These are phyloP conservation scores for Fragum whitleyi DNA, from an alignment of 2,888 invertebrate species.

Conservation along the genomic window DNA sequence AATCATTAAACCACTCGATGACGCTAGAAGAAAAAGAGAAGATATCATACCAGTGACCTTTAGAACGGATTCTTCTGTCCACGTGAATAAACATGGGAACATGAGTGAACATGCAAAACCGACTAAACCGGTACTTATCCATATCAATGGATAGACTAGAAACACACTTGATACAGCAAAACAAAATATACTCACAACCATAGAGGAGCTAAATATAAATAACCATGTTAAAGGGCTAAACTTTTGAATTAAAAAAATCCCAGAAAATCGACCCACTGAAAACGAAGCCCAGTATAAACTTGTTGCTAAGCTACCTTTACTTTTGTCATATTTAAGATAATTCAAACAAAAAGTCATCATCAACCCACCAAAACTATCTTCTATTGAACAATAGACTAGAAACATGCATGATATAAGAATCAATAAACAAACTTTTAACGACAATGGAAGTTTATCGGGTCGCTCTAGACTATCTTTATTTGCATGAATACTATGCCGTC, in stretches of 20 bases:
- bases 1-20: slow-evolving; percentile 59
- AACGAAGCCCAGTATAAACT: slow-evolving; percentile 55
- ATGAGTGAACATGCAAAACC: slow-evolving; percentile 69
- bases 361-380: slow-evolving; percentile 56
- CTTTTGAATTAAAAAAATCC: slow-evolving; percentile 74
- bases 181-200: slow-evolving; percentile 60
- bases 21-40: slow-evolving; percentile 62
- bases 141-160: slow-evolving; percentile 47
- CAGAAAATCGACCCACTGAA: slow-evolving; percentile 54
- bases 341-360: slow-evolving; percentile 56
- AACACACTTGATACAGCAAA: slow-evolving; percentile 58
- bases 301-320: slow-evolving; percentile 47
- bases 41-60: slow-evolving; percentile 66
- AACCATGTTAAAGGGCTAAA: slow-evolving; percentile 83
- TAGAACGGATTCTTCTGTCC: slow-evolving; percentile 69
- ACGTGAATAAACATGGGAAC: slow-evolving; percentile 68
- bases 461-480: slow-evolving; percentile 52
- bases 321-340: slow-evolving; percentile 53
- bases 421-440: slow-evolving; percentile 51
- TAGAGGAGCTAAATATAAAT: slow-evolving; percentile 69
- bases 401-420: slow-evolving; percentile 59
- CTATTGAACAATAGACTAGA: slow-evolving; percentile 73
- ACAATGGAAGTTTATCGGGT: slow-evolving; percentile 55
- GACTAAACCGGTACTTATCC: slow-evolving; percentile 60
- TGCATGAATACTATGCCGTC: slow-evolving; percentile 41